Evolutionary conservation across 2,888 invertebrate genomes (phyloP).

Genomic region (Timandra comae): DNA sequence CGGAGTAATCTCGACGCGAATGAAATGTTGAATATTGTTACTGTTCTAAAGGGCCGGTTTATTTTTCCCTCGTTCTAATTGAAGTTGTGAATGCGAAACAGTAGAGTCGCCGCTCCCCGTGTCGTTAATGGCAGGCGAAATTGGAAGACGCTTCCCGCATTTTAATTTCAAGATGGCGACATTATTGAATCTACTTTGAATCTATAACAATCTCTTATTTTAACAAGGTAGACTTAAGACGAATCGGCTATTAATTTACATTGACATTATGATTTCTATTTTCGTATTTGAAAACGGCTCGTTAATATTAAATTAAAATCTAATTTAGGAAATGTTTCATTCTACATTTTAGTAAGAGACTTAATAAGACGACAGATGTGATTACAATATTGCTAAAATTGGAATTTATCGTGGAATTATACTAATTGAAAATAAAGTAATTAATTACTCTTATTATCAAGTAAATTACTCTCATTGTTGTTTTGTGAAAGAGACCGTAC

Average conservation of each 20-base stretch:
- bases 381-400: no score
- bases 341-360: conserved; percentile 1
- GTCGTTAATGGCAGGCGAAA: conserved; percentile 35
- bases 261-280: conserved; percentile 8
- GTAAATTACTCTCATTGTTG: no score
- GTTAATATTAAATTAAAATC: neutral
- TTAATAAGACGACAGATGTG: no score
- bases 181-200: conserved; percentile 21
- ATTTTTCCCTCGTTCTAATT: conserved; percentile 42
- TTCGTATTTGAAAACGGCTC: neutral
- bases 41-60: conserved; percentile 17
- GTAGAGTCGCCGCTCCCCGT: conserved; percentile 15
- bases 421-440: no score
- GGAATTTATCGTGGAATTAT: no score
- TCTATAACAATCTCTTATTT: conserved; percentile 24
- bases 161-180: conserved; percentile 42
- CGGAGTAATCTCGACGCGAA: conserved; percentile 27
- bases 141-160: conserved; percentile 41
- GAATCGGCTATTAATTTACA: conserved; percentile 9
- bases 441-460: no score
- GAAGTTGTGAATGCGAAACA: conserved; percentile 42
- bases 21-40: conserved; percentile 27
- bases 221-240: conserved; percentile 11
- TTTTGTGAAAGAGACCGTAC: no score
- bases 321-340: neutral